A percentile compares a stretch with the other conserved stretches of the same genome.
Conservation (phyloP, 2,113 vertebrate species). For the Paramisgurnus dabryanus region DNA sequence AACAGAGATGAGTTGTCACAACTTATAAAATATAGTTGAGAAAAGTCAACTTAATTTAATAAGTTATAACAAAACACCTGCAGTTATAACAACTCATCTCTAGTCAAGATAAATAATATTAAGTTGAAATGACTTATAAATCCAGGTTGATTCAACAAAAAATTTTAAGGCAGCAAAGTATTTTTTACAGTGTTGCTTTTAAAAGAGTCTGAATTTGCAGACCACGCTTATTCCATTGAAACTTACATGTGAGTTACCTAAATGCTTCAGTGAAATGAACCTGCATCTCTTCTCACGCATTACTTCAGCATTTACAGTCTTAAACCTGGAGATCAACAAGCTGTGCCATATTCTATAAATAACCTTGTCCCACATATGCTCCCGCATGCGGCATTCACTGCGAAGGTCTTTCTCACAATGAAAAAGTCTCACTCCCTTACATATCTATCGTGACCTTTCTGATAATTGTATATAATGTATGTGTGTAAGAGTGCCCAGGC, state of each 20-base stretch:
- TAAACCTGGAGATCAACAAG: slow-evolving; percentile 13
- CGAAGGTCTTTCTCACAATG: slow-evolving; percentile 60
- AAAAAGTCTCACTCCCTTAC: slow-evolving; percentile 49
- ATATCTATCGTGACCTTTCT: not conserved
- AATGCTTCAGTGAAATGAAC: slow-evolving; percentile 3
- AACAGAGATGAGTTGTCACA: too few relatives aligned
- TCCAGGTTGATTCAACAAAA: too few relatives aligned
- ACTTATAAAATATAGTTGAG: too few relatives aligned
- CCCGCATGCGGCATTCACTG: slow-evolving; percentile 50
- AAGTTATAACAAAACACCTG: too few relatives aligned
- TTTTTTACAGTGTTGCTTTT: too few relatives aligned
- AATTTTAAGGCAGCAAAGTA: too few relatives aligned
- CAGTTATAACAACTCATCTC: too few relatives aligned
- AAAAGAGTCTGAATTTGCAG: not conserved
- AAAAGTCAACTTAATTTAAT: too few relatives aligned
- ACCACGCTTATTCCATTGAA: not conserved
- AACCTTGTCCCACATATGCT: slow-evolving; percentile 71
- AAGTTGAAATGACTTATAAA: too few relatives aligned
- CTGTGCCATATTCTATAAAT: slow-evolving; percentile 65
- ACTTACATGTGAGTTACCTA: not conserved
- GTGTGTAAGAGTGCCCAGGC: not conserved
- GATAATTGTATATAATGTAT: not conserved
- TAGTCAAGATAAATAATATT: too few relatives aligned
- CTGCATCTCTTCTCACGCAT: not conserved
- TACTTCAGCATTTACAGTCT: not conserved